phyloP scores from a whole-genome alignment of 2,113 vertebrate genomes.

The Rhipidura dahli region DNA sequence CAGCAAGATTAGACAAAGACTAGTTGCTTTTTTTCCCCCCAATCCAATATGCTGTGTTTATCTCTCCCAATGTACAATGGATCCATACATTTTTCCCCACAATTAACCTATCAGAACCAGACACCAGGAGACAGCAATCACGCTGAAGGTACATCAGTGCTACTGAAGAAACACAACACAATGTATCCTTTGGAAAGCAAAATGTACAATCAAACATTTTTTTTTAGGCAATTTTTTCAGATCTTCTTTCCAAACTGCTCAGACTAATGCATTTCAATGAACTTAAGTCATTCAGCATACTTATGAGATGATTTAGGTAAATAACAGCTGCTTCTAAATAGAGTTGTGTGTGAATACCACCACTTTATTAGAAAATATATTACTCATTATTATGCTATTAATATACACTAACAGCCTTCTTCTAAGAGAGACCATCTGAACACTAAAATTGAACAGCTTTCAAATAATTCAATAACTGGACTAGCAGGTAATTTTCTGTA shows the following conservation, averaged over 20 bases:
- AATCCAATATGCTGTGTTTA: background rate
- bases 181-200: background rate
- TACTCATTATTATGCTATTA: slow-evolving; percentile 4
- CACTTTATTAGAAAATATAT: background rate
- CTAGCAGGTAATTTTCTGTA: background rate
- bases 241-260: background rate
- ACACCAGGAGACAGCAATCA: background rate
- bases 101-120: background rate
- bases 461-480: background rate
- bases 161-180: background rate
- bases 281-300: background rate
- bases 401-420: background rate
- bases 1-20: slow-evolving; percentile 55
- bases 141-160: background rate
- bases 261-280: slow-evolving; percentile 1
- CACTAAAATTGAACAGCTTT: background rate
- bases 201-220: background rate
- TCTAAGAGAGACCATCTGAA: background rate
- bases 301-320: slow-evolving; percentile 18
- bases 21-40: background rate
- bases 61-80: background rate
- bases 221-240: background rate
- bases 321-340: slow-evolving; percentile 10
- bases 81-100: slow-evolving; percentile 21
- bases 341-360: background rate